phyloP scores from a whole-genome alignment of 2,888 invertebrate species.

The Coelinius sp. region DNA sequence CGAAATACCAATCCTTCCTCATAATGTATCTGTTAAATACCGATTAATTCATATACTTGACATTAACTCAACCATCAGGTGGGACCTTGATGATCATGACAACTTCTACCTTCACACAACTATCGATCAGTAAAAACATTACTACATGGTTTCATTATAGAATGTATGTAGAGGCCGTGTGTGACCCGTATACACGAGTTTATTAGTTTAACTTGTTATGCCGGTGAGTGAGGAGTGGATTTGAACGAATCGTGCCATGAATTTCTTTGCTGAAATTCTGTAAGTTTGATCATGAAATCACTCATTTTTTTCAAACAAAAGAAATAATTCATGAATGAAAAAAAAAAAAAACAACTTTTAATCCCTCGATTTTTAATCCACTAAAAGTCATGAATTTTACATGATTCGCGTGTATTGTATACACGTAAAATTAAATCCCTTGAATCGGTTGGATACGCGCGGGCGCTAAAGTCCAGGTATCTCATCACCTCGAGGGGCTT shows the following conservation, averaged over 20 bases:
- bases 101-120: constrained; percentile 9
- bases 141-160: constrained; percentile 38
- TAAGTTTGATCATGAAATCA: constrained; percentile 55
- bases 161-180: constrained; percentile 37
- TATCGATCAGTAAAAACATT: constrained; percentile 64
- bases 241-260: constrained; percentile 49
- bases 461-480: constrained; percentile 47
- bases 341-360: too few relatives aligned
- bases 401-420: background rate
- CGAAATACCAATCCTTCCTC: too few relatives aligned
- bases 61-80: background rate
- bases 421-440: too few relatives aligned
- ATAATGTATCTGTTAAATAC: background rate
- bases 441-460: background rate
- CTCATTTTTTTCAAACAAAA: background rate
- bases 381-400: background rate
- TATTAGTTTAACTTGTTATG: constrained; percentile 59
- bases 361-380: too few relatives aligned
- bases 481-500: constrained; percentile 55
- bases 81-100: constrained; percentile 28
- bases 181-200: constrained; percentile 1
- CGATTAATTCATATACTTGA: constrained; percentile 17
- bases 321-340: background rate
- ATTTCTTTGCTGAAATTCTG: constrained; percentile 58
- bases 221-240: constrained; percentile 47